Evolutionary conservation across 1,140 invertebrate species (phyloP), one percentile per base, ranked within the genome.

Genomic region (Diuraphis noxia): DNA sequence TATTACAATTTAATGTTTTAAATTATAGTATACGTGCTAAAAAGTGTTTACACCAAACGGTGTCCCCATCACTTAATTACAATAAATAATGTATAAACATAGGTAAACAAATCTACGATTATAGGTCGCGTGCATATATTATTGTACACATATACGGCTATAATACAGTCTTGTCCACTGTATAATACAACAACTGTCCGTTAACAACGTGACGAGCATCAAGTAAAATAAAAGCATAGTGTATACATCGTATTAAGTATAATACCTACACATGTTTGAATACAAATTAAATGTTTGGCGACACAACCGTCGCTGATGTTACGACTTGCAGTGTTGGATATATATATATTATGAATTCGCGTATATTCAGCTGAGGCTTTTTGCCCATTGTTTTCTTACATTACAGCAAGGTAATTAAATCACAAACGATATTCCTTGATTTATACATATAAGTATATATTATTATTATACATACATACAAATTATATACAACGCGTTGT

Each of bases 341-440:
- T 43, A 63, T 25, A 25, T 38, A 79, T 25, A 38, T 36, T 7
- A 38, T n/a, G 21, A 3, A 36, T 13, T 72, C 7, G 77, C 77
- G 79, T 21, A 38, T 81, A 77, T 36, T 82, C 13, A 38, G 25
- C 5, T 43, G 30, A 43, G 41, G 17, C 4, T 43, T n/a, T 2
- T 43, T n/a, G 30, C 19, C 41, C 41, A 43, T 85, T 85, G 40
- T 85, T 85, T 85, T 43, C 40, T n/a, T 86, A 86, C 34, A 86
- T 43, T 21, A 49, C 21, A 49, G 43, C 6, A 19, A 34, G 43
- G 85, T 86, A 86, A 86, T 86, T 86, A 86, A 86, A 86, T 86
- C 30, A n/a, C 41, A 30, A 19, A 43, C 81, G 10, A 84, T 84
- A 41, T 81, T 81, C 30, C 25, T 84, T 19, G 41, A 40, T 84